phyloP scores from a whole-genome alignment of 2,888 invertebrate genomes.

The Tenodera sinensis region DNA sequence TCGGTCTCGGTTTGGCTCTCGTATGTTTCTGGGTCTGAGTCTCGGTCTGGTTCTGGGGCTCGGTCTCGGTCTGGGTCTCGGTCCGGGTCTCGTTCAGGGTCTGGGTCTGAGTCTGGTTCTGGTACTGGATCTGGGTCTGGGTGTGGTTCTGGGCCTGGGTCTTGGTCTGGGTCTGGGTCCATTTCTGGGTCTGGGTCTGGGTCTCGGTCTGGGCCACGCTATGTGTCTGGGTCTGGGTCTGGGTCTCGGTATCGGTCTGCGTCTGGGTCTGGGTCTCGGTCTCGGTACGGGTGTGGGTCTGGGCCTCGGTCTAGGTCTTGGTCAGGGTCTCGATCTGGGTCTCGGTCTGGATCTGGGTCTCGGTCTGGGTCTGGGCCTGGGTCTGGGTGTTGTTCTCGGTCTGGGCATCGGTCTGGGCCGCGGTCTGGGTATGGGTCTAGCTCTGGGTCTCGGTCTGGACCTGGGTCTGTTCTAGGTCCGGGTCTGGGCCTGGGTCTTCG shows the following conservation, averaged over 20 bases:
- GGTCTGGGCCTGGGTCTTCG: background rate
- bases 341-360: too few species aligned
- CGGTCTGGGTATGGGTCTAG: background rate
- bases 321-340: too few species aligned
- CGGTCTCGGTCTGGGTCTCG: background rate
- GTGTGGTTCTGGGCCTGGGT: too few species aligned
- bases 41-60: constrained; percentile 28
- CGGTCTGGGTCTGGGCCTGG: background rate
- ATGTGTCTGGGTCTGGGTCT: too few species aligned
- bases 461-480: background rate
- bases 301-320: background rate
- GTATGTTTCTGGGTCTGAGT: constrained; percentile 31
- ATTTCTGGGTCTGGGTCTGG: constrained; percentile 34
- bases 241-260: too few species aligned
- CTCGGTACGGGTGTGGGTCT: background rate
- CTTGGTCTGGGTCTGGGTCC: too few species aligned
- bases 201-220: constrained; percentile 30
- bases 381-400: too few species aligned
- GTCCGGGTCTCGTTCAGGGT: background rate
- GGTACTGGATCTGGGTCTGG: constrained; percentile 35
- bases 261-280: too few species aligned
- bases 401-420: background rate
- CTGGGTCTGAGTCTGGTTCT: constrained; percentile 35
- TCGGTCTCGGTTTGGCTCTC: constrained; percentile 29
- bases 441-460: background rate